Base-by-base conservation (phyloP, 1,140 invertebrate species). In the Lysiphlebus fabarum region DNA sequence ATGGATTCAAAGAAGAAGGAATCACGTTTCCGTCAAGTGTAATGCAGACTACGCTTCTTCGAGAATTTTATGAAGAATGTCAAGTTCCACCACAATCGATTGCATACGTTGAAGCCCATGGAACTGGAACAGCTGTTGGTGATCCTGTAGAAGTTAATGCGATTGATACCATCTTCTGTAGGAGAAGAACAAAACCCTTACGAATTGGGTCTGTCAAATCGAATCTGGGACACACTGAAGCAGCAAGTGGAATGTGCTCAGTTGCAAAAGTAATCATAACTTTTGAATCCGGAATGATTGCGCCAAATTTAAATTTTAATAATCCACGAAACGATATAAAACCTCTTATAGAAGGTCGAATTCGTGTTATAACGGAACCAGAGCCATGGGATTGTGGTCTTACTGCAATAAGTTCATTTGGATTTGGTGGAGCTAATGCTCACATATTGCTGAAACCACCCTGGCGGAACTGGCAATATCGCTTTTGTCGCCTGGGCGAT, bases 181-280 rank as follows among this genome's bases (percentile, higher is more conserved):
- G 84, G 81, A 5, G 84, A 84, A 79, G 88, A 14, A 80, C 67
- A 0, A 80, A 76, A 2, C 91, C 94, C 0, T 78, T 98, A 0
- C 74, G 84, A 36, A 89, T 98, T 63, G 95, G 95, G 6, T 93
- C 94, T 0, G 83, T 95, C 1, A 98, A 98, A 72, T 94, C 93
- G 0, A 97, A 96, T 75, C 83, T 96, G 69, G 96, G 96, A 0
- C 96, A 98, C 73, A 85, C 91, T 1, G 96, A 98, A 76, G 88
- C 93, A 7, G 89, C 90, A 3, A 95, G 93, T 40, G 94, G 94
- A 59, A 76, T 92, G 0, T 92, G 90, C 72, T 90, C 91, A 1
- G 67, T 96, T 41, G 85, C 88, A 4, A 96, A 96, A 81, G 73
- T 84, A 1, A 61, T 92, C 6, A 81, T 92, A 56, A 82, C 86